Conservation (phyloP, 2,888 invertebrate genomes). For the Lissocephala sabroskyi region DNA sequence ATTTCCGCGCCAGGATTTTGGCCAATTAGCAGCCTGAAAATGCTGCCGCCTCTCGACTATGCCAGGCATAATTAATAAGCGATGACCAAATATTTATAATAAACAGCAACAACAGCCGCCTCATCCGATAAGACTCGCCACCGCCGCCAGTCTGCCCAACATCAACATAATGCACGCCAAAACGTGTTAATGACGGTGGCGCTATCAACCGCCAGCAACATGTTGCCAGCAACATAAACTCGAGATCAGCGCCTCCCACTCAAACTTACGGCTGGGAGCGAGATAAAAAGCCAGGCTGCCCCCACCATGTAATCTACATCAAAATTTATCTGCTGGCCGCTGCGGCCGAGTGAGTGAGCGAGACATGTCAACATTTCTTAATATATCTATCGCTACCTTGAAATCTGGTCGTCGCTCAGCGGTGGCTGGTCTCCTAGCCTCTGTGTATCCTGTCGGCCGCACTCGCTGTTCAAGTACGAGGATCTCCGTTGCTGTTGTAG, state of each 20-base stretch:
- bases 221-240: slow-evolving; percentile 1
- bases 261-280: slow-evolving; percentile 8
- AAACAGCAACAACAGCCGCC: slow-evolving; percentile 35
- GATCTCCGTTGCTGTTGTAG: slow-evolving; percentile 20
- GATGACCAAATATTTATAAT: slow-evolving; percentile 57
- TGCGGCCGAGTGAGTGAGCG: slow-evolving; percentile 36
- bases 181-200: slow-evolving; percentile 47
- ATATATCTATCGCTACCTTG: slow-evolving; percentile 61
- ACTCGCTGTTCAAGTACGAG: too few species aligned
- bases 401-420: slow-evolving; percentile 33
- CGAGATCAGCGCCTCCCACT: not conserved
- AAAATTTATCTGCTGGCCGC: slow-evolving; percentile 48
- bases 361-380: slow-evolving; percentile 64
- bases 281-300: slow-evolving; percentile 26
- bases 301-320: slow-evolving; percentile 46
- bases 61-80: slow-evolving; percentile 63
- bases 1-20: too few species aligned
- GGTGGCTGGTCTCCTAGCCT: too few species aligned
- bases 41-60: slow-evolving; percentile 39
- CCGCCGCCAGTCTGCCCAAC: not conserved
- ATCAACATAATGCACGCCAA: slow-evolving; percentile 31
- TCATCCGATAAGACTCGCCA: slow-evolving; percentile 33
- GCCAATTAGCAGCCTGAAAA: slow-evolving; percentile 51
- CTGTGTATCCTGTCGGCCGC: too few species aligned
- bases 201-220: slow-evolving; percentile 14